Conservation (phyloP, 2,888 invertebrate genomes). For the Petrophora chlorosata region DNA sequence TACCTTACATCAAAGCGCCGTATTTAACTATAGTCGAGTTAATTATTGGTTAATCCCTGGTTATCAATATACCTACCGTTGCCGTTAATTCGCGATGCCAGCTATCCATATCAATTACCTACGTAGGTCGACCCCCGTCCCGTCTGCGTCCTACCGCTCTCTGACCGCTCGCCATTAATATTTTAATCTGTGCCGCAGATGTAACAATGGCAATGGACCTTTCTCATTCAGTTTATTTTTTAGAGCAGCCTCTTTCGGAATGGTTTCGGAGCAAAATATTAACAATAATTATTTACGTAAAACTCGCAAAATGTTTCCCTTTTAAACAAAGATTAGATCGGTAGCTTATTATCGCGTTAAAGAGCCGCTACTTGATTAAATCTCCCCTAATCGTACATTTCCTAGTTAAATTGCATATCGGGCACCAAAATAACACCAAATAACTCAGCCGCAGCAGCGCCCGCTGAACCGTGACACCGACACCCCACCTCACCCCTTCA, state of each 20-base stretch:
- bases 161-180: conserved; percentile 48
- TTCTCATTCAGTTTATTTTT: not conserved
- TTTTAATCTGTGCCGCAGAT: conserved; percentile 47
- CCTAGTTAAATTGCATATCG: conserved; percentile 58
- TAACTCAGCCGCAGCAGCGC: conserved; percentile 52
- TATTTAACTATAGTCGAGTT: conserved; percentile 8
- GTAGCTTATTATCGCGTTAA: conserved; percentile 17
- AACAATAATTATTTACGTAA: no score
- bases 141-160: conserved; percentile 44
- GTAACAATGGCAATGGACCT: conserved; percentile 13
- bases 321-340: no score
- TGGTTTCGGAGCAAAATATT: not conserved
- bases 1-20: not conserved
- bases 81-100: conserved; percentile 26
- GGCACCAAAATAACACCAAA: conserved; percentile 58
- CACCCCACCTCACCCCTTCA: conserved; percentile 59
- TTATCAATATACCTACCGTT: conserved; percentile 19
- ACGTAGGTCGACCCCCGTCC: conserved; percentile 39
- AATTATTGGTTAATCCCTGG: conserved; percentile 22
- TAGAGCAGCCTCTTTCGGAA: no score
- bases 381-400: conserved; percentile 31
- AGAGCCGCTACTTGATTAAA: conserved; percentile 30
- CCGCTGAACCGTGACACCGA: conserved; percentile 56
- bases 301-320: no score
- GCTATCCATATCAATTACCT: conserved; percentile 52